phyloP scores from a whole-genome alignment of 2,113 vertebrate genomes.

The Microtus pennsylvanicus region DNA sequence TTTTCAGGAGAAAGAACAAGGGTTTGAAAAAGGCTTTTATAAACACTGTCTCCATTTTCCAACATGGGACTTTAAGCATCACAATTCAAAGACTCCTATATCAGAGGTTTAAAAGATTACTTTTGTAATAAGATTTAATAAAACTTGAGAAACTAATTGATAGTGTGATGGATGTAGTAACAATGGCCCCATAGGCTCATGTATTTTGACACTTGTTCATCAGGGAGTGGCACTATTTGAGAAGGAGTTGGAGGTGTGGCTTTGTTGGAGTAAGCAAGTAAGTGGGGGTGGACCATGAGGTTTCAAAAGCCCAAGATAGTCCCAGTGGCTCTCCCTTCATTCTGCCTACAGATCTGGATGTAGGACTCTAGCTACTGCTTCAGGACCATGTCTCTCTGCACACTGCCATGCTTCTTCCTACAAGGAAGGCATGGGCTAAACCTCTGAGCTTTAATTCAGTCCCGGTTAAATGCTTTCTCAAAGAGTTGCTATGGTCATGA shows the following conservation, averaged over 20 bases:
- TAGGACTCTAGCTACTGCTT: neutral
- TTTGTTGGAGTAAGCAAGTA: neutral
- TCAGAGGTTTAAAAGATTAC: neutral
- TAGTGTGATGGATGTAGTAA: neutral
- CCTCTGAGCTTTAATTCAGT: neutral
- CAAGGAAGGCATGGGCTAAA: neutral
- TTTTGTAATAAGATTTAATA: neutral
- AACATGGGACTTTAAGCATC: neutral
- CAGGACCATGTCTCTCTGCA: neutral
- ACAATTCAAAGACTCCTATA: neutral
- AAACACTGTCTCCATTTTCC: neutral
- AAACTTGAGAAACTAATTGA: neutral
- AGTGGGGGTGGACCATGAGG: neutral
- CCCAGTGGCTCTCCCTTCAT: neutral
- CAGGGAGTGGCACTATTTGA: neutral
- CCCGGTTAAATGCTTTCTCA: neutral
- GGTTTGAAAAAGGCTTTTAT: constrained; percentile 1
- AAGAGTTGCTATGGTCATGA: neutral
- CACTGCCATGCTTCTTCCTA: neutral
- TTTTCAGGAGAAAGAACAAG: neutral
- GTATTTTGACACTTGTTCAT: neutral
- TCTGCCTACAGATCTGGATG: neutral
- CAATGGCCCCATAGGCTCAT: neutral
- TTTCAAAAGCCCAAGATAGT: neutral
- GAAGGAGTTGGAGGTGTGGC: neutral